These are phyloP conservation scores for Marcusenius ussheri DNA, from an alignment of 2,113 vertebrate species.

Conservation along the genomic window DNA sequence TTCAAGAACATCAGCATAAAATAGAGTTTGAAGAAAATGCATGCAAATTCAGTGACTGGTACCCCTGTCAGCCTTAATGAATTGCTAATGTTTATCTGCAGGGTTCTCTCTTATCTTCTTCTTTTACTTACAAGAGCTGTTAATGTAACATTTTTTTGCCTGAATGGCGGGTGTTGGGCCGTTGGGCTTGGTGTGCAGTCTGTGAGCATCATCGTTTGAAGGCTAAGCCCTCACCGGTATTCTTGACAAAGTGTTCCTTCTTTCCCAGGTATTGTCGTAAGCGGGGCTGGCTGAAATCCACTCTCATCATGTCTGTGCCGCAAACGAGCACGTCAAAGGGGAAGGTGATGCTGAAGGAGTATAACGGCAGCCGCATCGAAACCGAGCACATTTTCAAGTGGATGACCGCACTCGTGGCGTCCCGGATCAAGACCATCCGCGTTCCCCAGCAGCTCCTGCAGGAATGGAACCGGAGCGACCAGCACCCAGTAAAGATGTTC, in stretches of 20 bases:
- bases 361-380: constrained; percentile 71
- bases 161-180: background rate
- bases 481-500: constrained; percentile 84
- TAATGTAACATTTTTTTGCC: background rate
- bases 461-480: constrained; percentile 80
- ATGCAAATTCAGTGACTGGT: background rate
- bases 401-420: constrained; percentile 89
- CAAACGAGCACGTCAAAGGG: constrained; percentile 94
- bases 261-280: constrained; percentile 78
- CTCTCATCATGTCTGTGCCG: constrained; percentile 92
- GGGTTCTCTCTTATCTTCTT: background rate
- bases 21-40: background rate
- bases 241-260: background rate
- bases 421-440: constrained; percentile 84
- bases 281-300: constrained; percentile 88
- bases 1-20: background rate
- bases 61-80: background rate
- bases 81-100: background rate
- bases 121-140: background rate
- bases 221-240: background rate
- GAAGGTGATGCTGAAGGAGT: constrained; percentile 94
- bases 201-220: background rate
- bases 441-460: constrained; percentile 68
- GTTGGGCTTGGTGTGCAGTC: background rate
- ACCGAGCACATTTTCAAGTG: constrained; percentile 91